Base-by-base conservation (phyloP, 2,797 vertebrate genomes). In the Characodon lateralis region DNA sequence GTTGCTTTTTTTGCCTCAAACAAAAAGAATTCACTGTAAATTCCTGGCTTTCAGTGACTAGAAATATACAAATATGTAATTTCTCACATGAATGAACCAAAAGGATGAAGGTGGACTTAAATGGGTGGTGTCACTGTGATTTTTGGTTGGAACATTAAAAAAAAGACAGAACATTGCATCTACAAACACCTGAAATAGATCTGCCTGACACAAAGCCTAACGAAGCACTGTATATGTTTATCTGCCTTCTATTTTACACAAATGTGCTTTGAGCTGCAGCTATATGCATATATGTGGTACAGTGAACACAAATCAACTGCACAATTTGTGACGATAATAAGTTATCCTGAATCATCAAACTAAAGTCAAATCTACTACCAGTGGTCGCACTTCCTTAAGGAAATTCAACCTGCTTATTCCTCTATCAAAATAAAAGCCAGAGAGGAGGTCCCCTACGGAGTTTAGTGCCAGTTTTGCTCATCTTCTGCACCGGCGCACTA, bases 391-490 rank as follows among this genome's bases (percentile, higher is more conserved):
- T 73, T 55, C 77, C 41, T 28, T 1, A 0, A 46, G 18, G 46
- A 61, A 74, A 85, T 35, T 16, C 10, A 66, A 43, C 69, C 20
- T 51, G 4, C n/a, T 26, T 2, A 43, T 70, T 74, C 31, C 20
- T 43, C 55, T 80, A 74, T 80, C 69, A 68, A 78, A 81, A 77
- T 77, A 85, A 80, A 80, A 85, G 65, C 66, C 68, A 56, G n/a
- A 35, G 39, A 31, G 9, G 65, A 14, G 61, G 31, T 65, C 61
- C 61, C 31, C 16, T 39, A 14, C 1, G 39, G 61, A 26, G 35
- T 3, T 65, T 35, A 3, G 31, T 35, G 18, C 1, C 28, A 35
- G 28, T 35, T 63, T 63, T 63, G 16, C 28, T 63, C 31, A 20
- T 63, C 35, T 35, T 65, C 31, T 65, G 31, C 61, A 35, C 28